Evolutionary conservation across 2,888 invertebrate species (phyloP), one percentile per base, ranked within the genome.

Genomic region (Antitype chi): DNA sequence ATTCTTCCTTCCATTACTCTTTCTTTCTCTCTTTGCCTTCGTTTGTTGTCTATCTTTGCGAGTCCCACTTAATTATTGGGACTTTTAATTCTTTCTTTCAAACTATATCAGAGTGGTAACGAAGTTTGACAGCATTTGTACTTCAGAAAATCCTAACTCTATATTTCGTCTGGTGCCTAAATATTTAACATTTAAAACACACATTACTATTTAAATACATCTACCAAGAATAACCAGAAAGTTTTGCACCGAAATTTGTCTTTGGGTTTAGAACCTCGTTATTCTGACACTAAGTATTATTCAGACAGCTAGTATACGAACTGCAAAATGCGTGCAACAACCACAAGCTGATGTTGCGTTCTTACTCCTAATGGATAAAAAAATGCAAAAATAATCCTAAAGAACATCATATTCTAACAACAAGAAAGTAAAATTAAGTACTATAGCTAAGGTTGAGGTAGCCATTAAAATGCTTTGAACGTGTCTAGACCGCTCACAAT

Each of bases 381-480:
- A 74, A 59, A 73, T 73, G 57, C 73, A 23, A 28, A 57, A 73
- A 9, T 57, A 32, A 20, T 32, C 20, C 2, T 28, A 49, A 15
- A 20, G 32, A 25, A 74, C 38, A 76, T 79, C 17, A 23, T 28
- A 64, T 25, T 32, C 15, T n/a, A 38, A 49, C 4, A 55, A 38
- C 49, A 52, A 2, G 0, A 25, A 20, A 38, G 6, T 38, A 38
- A 38, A 43, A 47, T 32, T 70, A 53, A 60, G 53, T 80, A 32
- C 67, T 59, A 28, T 17, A 53, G 17, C 17, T n/a, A 78, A 70
- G 5, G 17, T 23, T 60, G 79, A 70, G 80, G 47, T 76, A 79
- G 0, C 20, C 11, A 4, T 53, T 1, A 59, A 76, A 66, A 79
- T 60, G 28, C 69, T 70, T n/a, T 67, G 43, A 43, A 57, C 49